Evolutionary conservation across 2,797 vertebrate genomes (phyloP), one percentile per base, ranked within the genome.

Genomic region (Anguilla anguilla): DNA sequence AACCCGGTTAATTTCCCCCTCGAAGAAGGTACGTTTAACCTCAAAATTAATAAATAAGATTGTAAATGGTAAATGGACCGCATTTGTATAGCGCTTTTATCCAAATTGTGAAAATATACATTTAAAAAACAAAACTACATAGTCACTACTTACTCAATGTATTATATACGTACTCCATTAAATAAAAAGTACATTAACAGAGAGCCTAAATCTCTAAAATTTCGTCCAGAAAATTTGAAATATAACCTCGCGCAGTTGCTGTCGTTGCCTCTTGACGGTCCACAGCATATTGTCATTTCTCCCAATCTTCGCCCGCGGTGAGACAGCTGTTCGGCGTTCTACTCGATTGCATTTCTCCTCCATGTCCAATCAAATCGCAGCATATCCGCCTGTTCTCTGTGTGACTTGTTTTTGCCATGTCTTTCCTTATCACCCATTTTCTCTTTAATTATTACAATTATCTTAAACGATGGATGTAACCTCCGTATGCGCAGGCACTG

Each of bases 261-360:
- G 77, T 90, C 77, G 15, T 72, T 53, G 89, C 83, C 87, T 77
- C 64, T 90, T 88, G 77, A 87, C 87, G 89, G 86, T 85, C 59
- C 55, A 82, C 86, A 83, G 87, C 89, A 83, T 91, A 84, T 85
- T 88, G 88, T 90, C 92, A 87, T 91, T 85, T 88, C 86, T 89
- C 91, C 83, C 39, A 53, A 83, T 89, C 89, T 91, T 91, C 89
- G 93, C 93, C 90, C 90, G 91, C 90, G 89, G 91, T 89, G 89
- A 92, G 87, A 87, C 93, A 93, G 92, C 90, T 93, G 92, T 90
- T 92, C 84, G 90, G 90, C 92, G 92, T 91, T 91, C 92, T 85
- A 87, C 85, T 55, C 69, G 28, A 83, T 90, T 90, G 88, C 89
- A 72, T 86, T 79, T n/a, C 49, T 88, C 86, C 88, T 22, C 43